Evolutionary conservation across 1,140 invertebrate genomes (phyloP).

Genomic region (Leucophenga varia): DNA sequence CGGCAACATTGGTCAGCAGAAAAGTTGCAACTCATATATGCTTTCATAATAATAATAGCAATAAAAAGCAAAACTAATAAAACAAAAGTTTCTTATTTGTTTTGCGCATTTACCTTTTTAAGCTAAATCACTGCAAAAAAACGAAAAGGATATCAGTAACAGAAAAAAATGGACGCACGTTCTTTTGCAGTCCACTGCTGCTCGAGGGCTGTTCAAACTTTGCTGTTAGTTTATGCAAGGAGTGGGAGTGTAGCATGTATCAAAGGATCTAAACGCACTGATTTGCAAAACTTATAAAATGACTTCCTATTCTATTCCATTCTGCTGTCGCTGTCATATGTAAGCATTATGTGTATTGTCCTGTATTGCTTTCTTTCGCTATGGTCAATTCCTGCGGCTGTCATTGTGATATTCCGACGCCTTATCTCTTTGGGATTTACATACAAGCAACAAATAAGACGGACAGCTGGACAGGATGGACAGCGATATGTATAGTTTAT

Average conservation of each 20-base stretch:
- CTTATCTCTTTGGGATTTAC: constrained; percentile 54
- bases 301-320: constrained; percentile 31
- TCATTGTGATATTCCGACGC: constrained; percentile 53
- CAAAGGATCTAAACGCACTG: constrained; percentile 39
- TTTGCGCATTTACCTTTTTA: constrained; percentile 41
- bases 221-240: no score
- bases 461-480: no score
- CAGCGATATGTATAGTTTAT: no score
- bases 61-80: constrained; percentile 41
- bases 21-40: constrained; percentile 47
- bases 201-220: constrained; percentile 36
- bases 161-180: constrained; percentile 28
- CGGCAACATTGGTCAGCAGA: constrained; percentile 46
- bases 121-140: constrained; percentile 46
- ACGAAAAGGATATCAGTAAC: constrained; percentile 13
- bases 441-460: constrained; percentile 28
- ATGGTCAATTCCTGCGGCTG: constrained; percentile 53
- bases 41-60: constrained; percentile 39
- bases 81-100: constrained; percentile 45
- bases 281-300: constrained; percentile 54
- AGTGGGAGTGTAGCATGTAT: neutral
- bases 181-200: constrained; percentile 45
- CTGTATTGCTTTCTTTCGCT: constrained; percentile 6
- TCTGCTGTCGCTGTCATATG: constrained; percentile 11
- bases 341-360: constrained; percentile 1